These are phyloP conservation scores for Glyphotaelius pellucidus DNA, from an alignment of 2,888 invertebrate genomes.

Conservation along the genomic window DNA sequence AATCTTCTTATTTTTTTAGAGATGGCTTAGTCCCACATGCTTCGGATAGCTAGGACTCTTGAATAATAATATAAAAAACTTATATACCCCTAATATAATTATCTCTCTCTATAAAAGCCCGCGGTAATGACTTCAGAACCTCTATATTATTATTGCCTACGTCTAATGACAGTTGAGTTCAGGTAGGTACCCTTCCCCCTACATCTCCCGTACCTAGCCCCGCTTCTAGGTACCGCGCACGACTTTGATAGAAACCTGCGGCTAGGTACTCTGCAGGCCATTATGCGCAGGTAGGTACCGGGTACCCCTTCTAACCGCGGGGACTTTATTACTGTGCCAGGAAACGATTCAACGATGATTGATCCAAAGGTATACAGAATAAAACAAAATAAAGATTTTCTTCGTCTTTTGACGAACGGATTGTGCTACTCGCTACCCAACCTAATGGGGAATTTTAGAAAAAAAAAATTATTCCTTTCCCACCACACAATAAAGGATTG, in stretches of 20 bases:
- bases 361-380: background rate
- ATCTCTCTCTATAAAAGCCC: background rate
- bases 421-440: background rate
- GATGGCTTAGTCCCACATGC: too few relatives aligned
- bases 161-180: slow-evolving; percentile 52
- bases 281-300: slow-evolving; percentile 30
- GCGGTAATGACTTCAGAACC: slow-evolving; percentile 28
- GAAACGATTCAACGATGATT: slow-evolving; percentile 2
- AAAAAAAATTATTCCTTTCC: background rate
- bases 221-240: slow-evolving; percentile 27
- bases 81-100: background rate
- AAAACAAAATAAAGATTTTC: background rate
- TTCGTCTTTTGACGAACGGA: background rate
- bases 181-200: slow-evolving; percentile 18
- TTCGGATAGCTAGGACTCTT: too few relatives aligned
- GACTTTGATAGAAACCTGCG: slow-evolving; percentile 51
- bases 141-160: slow-evolving; percentile 25
- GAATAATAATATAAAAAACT: background rate
- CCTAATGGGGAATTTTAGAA: background rate
- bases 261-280: slow-evolving; percentile 22
- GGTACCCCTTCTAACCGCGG: slow-evolving; percentile 17
- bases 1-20: too few relatives aligned
- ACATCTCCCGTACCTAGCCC: background rate
- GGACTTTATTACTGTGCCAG: slow-evolving; percentile 46
- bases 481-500: background rate